Base-by-base conservation (phyloP, 1,140 invertebrate genomes). In the Drosophila orosa region DNA sequence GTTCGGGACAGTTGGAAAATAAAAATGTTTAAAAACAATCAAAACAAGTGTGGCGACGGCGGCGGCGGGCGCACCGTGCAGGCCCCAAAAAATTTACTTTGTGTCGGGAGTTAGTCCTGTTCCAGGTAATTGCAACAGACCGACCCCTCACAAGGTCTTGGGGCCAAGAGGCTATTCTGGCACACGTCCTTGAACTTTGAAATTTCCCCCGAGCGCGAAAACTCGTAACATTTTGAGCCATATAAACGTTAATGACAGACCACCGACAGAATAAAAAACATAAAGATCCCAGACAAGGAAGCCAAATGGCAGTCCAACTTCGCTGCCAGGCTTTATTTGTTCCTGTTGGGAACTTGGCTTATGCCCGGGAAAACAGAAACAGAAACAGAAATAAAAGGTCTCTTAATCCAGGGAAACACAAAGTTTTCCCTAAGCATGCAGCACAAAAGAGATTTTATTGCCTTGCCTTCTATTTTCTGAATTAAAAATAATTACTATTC, bases 131-230 rank as follows among this genome's bases (percentile, higher is more conserved):
- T 52, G 31, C 27, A 56, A 58, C 37, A 44, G 40, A 25, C n/a
- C n/a, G 40, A 25, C 19, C 31, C 24, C 29, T 33, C 31, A n/a
- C 27, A 24, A 65, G 13, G 59, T 35, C 24, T 66, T 66, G 27
- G 13, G 27, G 17, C 17, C 10, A 31, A 50, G 17, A 19, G 29
- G 29, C 48, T 33, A 52, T 33, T 17, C 29, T 33, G 24, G 5
- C 40, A 31, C 31, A 31, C 22, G 57, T 40, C 78, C 78, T 63
- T 81, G 73, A 82, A 80, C 73, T 68, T 76, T 81, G 15, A 42
- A 52, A 62, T 68, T 68, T 54, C 17, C 24, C 24, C 40, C 29
- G n/a, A 33, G 25, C 19, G 13, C 27, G 24, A n/a, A 54, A 66
- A 52, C 27, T 68, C 69, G 27, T 62, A 59, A 35, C 22, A 65